Conservation (phyloP, 2,888 invertebrate species). For the Dusona sp. region DNA sequence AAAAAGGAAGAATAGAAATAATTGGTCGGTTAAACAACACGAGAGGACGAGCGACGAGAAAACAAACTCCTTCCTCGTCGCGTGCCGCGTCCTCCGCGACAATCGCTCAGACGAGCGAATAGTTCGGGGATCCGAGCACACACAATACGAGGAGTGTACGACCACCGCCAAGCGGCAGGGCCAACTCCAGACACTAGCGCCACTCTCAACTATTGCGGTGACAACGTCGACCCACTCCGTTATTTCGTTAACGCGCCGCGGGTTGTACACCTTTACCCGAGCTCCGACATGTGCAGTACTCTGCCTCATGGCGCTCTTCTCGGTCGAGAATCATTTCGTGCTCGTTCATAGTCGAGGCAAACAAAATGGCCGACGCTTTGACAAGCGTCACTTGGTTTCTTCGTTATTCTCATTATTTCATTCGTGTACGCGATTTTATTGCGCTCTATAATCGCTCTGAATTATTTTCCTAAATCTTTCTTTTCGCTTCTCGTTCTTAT, state of each 20-base stretch:
- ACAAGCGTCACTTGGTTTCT: constrained; percentile 1
- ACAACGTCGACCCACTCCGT: neutral
- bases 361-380: constrained; percentile 20
- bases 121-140: constrained; percentile 9
- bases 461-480: neutral
- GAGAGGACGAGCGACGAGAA: constrained; percentile 57
- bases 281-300: neutral
- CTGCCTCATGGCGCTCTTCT: constrained; percentile 19
- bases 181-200: constrained; percentile 23
- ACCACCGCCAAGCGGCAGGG: constrained; percentile 17
- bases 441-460: neutral
- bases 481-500: neutral
- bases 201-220: constrained; percentile 27
- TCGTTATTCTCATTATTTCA: neutral
- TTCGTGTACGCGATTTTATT: neutral
- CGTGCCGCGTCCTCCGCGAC: constrained; percentile 53
- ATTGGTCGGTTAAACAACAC: neutral
- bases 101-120: constrained; percentile 35
- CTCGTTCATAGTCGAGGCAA: neutral
- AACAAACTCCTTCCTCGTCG: constrained; percentile 35
- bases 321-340: constrained; percentile 6
- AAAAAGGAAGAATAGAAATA: neutral
- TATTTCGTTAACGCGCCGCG: neutral
- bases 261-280: neutral
- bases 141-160: constrained; percentile 8